These are phyloP conservation scores for Globodera ellingtonae DNA, from an alignment of 1,140 invertebrate genomes.

Conservation along the genomic window DNA sequence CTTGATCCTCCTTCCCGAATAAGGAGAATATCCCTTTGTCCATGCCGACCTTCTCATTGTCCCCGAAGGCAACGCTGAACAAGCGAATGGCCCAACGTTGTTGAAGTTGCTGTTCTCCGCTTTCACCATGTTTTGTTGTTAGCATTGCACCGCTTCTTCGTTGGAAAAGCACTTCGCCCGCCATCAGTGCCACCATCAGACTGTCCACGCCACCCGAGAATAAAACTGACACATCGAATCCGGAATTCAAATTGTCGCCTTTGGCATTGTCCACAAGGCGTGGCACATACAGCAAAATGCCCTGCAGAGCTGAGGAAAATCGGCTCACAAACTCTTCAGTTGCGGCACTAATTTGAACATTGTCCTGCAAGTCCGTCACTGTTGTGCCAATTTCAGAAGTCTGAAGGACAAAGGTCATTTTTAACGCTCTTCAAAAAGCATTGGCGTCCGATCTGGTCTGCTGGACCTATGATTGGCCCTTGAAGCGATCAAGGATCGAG, in stretches of 20 bases:
- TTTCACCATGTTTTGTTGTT: too few species aligned
- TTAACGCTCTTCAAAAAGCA: too few species aligned
- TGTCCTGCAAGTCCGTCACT: not conserved
- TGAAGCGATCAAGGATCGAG: too few species aligned
- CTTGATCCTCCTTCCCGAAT: too few species aligned
- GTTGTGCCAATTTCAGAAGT: not conserved
- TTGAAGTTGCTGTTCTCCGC: not conserved
- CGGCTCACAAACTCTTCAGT: not conserved
- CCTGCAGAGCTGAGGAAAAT: not conserved
- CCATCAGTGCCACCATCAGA: slow-evolving; percentile 41
- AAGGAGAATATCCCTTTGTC: not conserved
- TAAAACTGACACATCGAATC: slow-evolving; percentile 15
- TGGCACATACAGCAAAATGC: not conserved
- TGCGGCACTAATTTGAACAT: not conserved
- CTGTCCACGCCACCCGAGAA: slow-evolving; percentile 46
- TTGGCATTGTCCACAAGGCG: not conserved
- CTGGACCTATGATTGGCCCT: too few species aligned
- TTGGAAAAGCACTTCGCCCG: slow-evolving; percentile 13
- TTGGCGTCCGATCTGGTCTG: too few species aligned
- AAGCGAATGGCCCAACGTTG: slow-evolving; percentile 26
- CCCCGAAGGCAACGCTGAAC: slow-evolving; percentile 40
- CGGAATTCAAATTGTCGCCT: not conserved
- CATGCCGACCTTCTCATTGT: slow-evolving; percentile 14
- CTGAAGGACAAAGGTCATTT: not conserved
- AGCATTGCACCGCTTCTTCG: not conserved